phyloP scores from a whole-genome alignment of 2,888 invertebrate genomes.

The Pristionchus exspectatus region DNA sequence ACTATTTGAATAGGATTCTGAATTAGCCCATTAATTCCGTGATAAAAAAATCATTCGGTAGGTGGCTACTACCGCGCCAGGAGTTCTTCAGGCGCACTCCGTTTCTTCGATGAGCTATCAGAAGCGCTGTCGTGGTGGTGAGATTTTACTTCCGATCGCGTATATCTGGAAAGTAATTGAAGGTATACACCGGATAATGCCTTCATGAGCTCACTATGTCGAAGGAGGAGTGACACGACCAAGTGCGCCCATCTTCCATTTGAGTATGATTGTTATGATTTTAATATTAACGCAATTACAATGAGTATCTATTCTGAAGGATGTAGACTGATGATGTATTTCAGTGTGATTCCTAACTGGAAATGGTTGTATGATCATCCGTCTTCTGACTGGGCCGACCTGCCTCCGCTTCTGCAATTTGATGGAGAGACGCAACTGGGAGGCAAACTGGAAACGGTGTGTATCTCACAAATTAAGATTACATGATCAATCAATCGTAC shows the following conservation, averaged over 20 bases:
- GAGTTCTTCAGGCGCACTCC: conserved; percentile 62
- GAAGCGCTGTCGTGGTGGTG: conserved; percentile 72
- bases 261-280: conserved; percentile 51
- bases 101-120: conserved; percentile 70
- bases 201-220: conserved; percentile 76
- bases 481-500: too few relatives aligned
- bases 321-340: not conserved
- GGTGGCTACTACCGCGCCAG: conserved; percentile 74
- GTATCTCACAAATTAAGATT: not conserved
- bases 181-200: conserved; percentile 76
- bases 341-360: conserved; percentile 75
- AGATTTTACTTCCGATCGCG: too few relatives aligned
- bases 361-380: conserved; percentile 71
- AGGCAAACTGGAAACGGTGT: conserved; percentile 68
- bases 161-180: not conserved
- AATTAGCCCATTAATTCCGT: not conserved
- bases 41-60: conserved; percentile 54
- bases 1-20: not conserved
- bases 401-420: conserved; percentile 75
- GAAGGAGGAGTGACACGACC: conserved; percentile 55
- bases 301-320: not conserved
- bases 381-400: conserved; percentile 53
- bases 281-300: not conserved
- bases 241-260: conserved; percentile 66
- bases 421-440: conserved; percentile 76